phyloP scores from a whole-genome alignment of 1,140 invertebrate species.

The Ceratoteleas bidentatus region DNA sequence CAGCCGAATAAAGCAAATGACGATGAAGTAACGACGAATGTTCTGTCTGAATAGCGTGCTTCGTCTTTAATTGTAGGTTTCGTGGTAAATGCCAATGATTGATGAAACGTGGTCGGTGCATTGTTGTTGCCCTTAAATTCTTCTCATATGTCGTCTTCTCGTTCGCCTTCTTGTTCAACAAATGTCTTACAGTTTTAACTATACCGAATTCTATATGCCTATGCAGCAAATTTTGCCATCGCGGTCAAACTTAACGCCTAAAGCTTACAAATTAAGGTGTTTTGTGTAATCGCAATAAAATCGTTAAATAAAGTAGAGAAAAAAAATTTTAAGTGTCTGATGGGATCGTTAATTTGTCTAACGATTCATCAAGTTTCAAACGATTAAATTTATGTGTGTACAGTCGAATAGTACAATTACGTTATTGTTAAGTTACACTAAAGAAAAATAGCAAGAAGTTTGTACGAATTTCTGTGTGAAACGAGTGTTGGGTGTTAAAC shows the following conservation, averaged over 20 bases:
- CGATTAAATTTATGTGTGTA: too few species aligned
- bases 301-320: background rate
- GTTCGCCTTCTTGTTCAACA: background rate
- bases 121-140: background rate
- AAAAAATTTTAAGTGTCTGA: background rate
- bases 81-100: background rate
- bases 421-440: too few species aligned
- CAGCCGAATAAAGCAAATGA: background rate
- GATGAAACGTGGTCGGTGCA: background rate
- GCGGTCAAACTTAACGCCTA: constrained; percentile 11
- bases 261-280: constrained; percentile 6
- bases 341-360: too few species aligned
- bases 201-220: constrained; percentile 4
- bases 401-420: too few species aligned
- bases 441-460: too few species aligned
- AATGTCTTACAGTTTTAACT: constrained; percentile 12
- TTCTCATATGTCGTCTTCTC: background rate
- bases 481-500: too few species aligned
- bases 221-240: constrained; percentile 4
- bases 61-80: constrained; percentile 1
- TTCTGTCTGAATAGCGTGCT: background rate
- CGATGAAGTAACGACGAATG: too few species aligned
- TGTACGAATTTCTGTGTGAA: too few species aligned
- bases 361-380: too few species aligned
- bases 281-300: background rate